Conservation (phyloP, 2,113 vertebrate genomes). For the Hyperopisus bebe region DNA sequence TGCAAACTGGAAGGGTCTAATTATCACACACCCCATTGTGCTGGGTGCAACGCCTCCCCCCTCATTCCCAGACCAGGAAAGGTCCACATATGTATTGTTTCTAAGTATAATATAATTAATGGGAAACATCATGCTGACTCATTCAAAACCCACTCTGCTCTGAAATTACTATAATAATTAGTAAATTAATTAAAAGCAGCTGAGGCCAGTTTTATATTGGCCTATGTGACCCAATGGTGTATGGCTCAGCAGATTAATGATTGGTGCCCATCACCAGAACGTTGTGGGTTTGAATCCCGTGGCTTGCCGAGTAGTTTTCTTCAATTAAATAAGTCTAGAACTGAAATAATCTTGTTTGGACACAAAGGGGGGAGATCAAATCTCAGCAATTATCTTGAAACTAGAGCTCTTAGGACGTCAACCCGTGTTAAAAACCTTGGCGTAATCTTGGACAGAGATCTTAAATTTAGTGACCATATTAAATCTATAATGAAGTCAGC, state of each 20-base stretch:
- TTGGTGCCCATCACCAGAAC: neutral
- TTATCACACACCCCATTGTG: neutral
- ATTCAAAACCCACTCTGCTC: neutral
- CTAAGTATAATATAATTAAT: neutral
- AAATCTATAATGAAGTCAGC: no score
- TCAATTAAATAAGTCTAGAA: no score
- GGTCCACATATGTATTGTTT: neutral
- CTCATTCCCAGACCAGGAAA: neutral
- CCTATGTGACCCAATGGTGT: neutral
- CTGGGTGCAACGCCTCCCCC: neutral
- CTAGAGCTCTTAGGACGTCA: no score
- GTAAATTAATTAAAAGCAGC: neutral
- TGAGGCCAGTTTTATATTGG: neutral
- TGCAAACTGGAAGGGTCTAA: neutral
- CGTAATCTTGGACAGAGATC: no score
- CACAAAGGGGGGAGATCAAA: no score
- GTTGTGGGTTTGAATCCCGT: neutral
- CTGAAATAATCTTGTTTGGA: no score
- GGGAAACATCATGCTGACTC: neutral
- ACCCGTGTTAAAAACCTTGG: no score
- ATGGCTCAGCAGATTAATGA: neutral
- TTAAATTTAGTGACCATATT: no score
- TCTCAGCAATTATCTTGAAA: no score
- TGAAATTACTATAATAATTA: neutral
- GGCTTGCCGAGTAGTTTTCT: neutral